Base-by-base conservation (phyloP, 2,888 invertebrate genomes). In the Saturnia pavonia region DNA sequence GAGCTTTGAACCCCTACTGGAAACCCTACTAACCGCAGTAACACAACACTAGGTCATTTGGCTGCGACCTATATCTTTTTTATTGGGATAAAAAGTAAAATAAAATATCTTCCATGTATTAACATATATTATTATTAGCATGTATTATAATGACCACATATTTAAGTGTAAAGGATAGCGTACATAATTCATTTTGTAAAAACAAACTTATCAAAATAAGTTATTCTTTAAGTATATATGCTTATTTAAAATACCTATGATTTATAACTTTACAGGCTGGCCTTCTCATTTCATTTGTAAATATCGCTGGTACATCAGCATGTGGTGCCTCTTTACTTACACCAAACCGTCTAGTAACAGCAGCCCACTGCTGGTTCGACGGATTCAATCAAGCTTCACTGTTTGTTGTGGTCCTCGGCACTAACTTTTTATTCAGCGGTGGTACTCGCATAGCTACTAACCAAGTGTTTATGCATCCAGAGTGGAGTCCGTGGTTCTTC, bases 331-430 rank as follows among this genome's bases (percentile, higher is more conserved):
- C 82, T 0, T 71, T 86, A 4, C n/a, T 86, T 11, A 74, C 79
- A 6, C n/a, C 74, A 27, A 82, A 74, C 69, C 77, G 84, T 0
- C 73, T 82, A 69, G 74, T 84, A 45, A 85, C 85, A 0, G 86
- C 85, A 0, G 86, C 85, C 1, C 85, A 86, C 74, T 86, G 86
- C 77, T 86, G 86, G 86, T 76, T 73, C 67, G 82, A 84, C 27
- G 80, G 80, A 8, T 0, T n/a, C 19, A 71, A 73, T 68, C 82
- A 82, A 42, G 86, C 81, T 2, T 75, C 71, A 43, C 77, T 76
- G 74, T 79, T 84, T 74, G 72, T 73, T 0, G 83, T 82, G 8
- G 82, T 84, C 4, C 75, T 86, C 4, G 86, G 84, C 25, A 79
- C 84, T 4, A 75, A 78, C 45, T 78, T 73, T 43, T 78, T 84